Evolutionary conservation across 30 jellyfish, hydroid and myxozoan genomes (phyloP), one percentile per base, ranked within the genome.

Genomic region (Hydractinia symbiolongicarpus): DNA sequence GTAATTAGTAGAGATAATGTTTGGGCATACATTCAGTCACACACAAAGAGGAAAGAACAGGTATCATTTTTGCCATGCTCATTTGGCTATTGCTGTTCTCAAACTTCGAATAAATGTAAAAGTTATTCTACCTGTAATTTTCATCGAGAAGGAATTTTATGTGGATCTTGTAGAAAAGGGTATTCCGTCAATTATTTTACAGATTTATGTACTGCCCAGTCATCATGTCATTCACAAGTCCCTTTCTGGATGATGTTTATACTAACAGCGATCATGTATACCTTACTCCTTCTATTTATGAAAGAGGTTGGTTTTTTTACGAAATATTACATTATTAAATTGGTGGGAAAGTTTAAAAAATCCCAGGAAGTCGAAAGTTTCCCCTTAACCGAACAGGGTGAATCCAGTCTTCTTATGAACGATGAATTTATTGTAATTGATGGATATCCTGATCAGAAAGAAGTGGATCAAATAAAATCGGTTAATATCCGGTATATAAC

Each of bases 101-200:
- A 13, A 64, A n/a, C 19, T 64, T 84, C 85, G 4, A 54, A 66
- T 7, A 73, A 58, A 16, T 83, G 90, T 53, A 67, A 21, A 52
- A 83, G 21, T 13, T 83, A 72, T 74, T 21, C 77, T 7, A 14
- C 4, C 13, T 83, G 90, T 16, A 82, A 77, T 57, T 44, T 11
- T 20, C 50, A 82, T 49, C 60, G 64, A 54, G 57, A 55, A n/a
- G 90, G 86, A 14, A 72, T 7, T 6, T 21, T 64, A 8, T 83
- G 90, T 16, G 90, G 81, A 21, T 49, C 14, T 19, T 83, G 90
- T 49, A 73, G 64, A 40, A 50, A 44, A n/a, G 90, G 86, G 14
- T 83, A 54, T 53, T 55, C 75, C 78, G 84, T 70, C 13, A 73
- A 70, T 54, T 49, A 70, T 50, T 78, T 83, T 53, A 20, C 90